Evolutionary conservation across 2,888 invertebrate species (phyloP), one percentile per base, ranked within the genome.

Genomic region (Branchinecta sandiegonensis): DNA sequence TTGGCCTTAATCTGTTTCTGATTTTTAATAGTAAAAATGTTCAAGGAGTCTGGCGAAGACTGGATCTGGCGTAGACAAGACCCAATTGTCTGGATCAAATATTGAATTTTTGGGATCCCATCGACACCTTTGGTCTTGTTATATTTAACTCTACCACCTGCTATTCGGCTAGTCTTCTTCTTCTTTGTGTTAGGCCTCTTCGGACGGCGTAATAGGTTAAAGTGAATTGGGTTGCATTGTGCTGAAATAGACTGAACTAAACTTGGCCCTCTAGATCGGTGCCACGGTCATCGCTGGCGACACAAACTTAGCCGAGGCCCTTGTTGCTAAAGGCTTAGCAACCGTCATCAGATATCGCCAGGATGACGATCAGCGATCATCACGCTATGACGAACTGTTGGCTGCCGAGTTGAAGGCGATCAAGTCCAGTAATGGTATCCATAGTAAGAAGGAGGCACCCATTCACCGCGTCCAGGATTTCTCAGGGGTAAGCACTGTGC

Each of bases 351-450:
- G 91, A 70, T 94, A 99, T 77, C 84, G 94, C 69, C 91, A 90
- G 75, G 95, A 96, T 76, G 96, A 99, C 76, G 95, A 97, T 77
- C 92, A 94, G 78, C 85, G 96, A 70, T 94, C 96, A 65, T 87
- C 90, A 0, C 88, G 88, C 72, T 99, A 97, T 77, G 96, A 97
- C 78, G 88, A 89, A 71, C 81, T 99, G 46, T 80, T 94, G 69
- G 88, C 90, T 69, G 97, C 97, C 1, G 97, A 99, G 80, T 85
- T 86, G 46, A 92, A 94, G 76, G 97, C 99, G 0, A 83, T 85
- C 71, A 96, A 96, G 79, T 87, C 88, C 11, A 83, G 83, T 71
- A 84, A 86, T 74, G 92, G 93, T 46, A 78, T 94, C 68, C 89
- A 92, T 75, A 87, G 88, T 47, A 92, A 91, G 78, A 94, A 94